Conservation (phyloP, 2,888 invertebrate genomes). For the Noctua janthina region DNA sequence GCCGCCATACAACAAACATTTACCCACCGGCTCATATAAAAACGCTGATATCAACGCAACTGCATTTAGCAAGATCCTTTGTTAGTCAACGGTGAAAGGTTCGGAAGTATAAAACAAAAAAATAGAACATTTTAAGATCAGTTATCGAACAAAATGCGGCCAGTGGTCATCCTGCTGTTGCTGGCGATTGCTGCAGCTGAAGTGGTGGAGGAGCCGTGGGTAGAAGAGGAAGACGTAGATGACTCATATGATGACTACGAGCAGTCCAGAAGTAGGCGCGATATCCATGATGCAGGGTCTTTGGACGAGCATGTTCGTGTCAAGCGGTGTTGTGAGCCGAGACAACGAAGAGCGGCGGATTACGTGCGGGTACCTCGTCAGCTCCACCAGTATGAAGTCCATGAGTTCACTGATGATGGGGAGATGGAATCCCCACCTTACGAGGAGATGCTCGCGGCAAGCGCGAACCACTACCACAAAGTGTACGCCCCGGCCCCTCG, state of each 20-base stretch:
- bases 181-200: constrained; percentile 77
- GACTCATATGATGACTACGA: constrained; percentile 77
- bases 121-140: constrained; percentile 74
- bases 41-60: constrained; percentile 67
- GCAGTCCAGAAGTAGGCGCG: constrained; percentile 73
- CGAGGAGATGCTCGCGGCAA: constrained; percentile 86
- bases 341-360: constrained; percentile 72
- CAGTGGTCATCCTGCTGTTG: constrained; percentile 77
- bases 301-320: constrained; percentile 80
- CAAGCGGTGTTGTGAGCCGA: constrained; percentile 76
- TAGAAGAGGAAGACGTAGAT: constrained; percentile 81
- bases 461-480: constrained; percentile 85
- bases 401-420: constrained; percentile 80
- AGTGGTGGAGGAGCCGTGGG: constrained; percentile 78
- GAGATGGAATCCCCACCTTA: constrained; percentile 78
- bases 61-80: constrained; percentile 78
- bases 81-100: constrained; percentile 83
- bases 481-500: constrained; percentile 78
- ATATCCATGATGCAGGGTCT: constrained; percentile 75
- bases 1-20: constrained; percentile 73
- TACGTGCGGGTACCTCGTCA: constrained; percentile 78
- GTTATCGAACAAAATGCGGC: constrained; percentile 79
- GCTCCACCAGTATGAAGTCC: constrained; percentile 86
- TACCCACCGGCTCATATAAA: constrained; percentile 77
- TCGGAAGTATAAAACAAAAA: constrained; percentile 84